Percentiles rank a stretch among this genome's conserved stretches.
phyloP scores from a whole-genome alignment of 2,888 invertebrate species.

The Xestia ashworthii region DNA sequence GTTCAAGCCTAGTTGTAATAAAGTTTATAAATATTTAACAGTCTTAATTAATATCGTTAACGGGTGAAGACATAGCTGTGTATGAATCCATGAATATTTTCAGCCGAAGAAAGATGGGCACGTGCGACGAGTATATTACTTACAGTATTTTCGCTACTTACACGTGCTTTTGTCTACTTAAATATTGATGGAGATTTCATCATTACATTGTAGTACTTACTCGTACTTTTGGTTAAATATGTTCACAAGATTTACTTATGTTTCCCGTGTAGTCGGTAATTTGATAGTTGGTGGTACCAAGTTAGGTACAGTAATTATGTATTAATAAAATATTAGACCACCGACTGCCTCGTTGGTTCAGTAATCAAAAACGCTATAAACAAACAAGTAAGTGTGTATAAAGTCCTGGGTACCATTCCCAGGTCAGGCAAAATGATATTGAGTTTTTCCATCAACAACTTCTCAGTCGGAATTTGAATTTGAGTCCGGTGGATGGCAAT shows the following conservation, averaged over 20 bases:
- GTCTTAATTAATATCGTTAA: conserved; percentile 61
- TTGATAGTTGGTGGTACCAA: no score
- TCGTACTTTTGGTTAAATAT: background rate
- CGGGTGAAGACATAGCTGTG: conserved; percentile 45
- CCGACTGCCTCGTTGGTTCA: background rate
- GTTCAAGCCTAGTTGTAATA: conserved; percentile 47
- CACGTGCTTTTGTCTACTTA: background rate
- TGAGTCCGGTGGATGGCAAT: background rate
- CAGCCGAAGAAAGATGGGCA: conserved; percentile 12
- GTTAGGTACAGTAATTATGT: no score
- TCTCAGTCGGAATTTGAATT: background rate
- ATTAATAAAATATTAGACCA: background rate
- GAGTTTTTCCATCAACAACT: background rate
- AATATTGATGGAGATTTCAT: background rate
- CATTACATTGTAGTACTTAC: background rate
- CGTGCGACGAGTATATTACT: background rate
- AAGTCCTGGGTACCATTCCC: background rate
- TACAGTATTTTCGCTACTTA: conserved; percentile 22
- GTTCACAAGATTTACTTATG: background rate
- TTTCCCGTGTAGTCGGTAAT: background rate
- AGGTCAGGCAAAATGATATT: background rate
- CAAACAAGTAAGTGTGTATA: background rate
- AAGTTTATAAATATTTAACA: conserved; percentile 68
- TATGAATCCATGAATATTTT: conserved; percentile 52
- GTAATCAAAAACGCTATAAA: accelerated